Percentiles rank a stretch among this genome's conserved stretches.
Conservation (phyloP, 2,888 invertebrate species). For the Leucophenga maculata region DNA sequence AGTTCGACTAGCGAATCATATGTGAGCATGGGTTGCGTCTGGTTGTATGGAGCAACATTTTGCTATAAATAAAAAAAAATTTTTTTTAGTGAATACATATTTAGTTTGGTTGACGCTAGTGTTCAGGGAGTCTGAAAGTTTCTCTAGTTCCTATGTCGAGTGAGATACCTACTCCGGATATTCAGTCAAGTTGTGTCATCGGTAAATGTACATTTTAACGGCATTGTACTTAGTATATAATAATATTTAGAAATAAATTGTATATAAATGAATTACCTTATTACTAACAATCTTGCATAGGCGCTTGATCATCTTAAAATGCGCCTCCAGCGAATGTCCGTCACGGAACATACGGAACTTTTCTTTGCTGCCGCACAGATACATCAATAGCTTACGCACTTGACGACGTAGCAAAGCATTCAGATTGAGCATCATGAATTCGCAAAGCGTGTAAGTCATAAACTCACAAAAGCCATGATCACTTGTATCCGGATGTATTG, state of each 20-base stretch:
- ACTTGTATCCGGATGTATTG: slow-evolving; percentile 69
- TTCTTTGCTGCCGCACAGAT: slow-evolving; percentile 95
- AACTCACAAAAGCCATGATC: slow-evolving; percentile 81
- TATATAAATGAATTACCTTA: slow-evolving; percentile 59
- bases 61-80: slow-evolving; percentile 20
- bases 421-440: slow-evolving; percentile 89
- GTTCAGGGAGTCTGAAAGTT: too few relatives aligned
- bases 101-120: too few relatives aligned
- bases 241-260: too few relatives aligned
- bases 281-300: slow-evolving; percentile 68
- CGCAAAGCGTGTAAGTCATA: slow-evolving; percentile 82
- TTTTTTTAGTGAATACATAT: not conserved
- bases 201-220: too few relatives aligned
- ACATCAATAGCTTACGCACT: slow-evolving; percentile 90
- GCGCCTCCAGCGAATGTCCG: slow-evolving; percentile 91
- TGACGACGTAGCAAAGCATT: slow-evolving; percentile 88
- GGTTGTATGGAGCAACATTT: slow-evolving; percentile 58
- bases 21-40: slow-evolving; percentile 75
- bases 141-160: too few relatives aligned
- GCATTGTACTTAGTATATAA: too few relatives aligned
- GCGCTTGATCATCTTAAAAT: slow-evolving; percentile 81
- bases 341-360: slow-evolving; percentile 95
- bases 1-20: slow-evolving; percentile 94
- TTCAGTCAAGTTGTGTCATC: too few relatives aligned
- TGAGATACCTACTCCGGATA: too few relatives aligned